Evolutionary conservation across 2,888 invertebrate genomes (phyloP).

Genomic region (Anthophora plumipes): DNA sequence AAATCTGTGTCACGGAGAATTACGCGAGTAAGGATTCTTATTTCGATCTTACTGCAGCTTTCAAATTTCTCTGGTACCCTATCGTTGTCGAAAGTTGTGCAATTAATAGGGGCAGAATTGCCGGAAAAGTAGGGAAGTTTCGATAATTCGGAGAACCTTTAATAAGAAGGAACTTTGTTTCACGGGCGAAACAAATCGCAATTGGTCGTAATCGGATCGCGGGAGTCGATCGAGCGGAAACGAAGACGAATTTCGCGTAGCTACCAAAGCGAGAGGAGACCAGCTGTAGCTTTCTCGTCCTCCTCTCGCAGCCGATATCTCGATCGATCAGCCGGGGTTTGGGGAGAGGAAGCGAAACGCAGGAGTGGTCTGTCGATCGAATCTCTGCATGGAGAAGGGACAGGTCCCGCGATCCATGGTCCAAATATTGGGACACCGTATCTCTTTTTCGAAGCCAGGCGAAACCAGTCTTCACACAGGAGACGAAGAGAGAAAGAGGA

Average conservation of each 20-base stretch:
- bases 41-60: too few relatives aligned
- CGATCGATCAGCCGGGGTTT: conserved; percentile 66
- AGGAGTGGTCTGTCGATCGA: conserved; percentile 65
- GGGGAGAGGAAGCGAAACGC: conserved; percentile 38
- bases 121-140: background rate
- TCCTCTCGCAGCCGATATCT: conserved; percentile 64
- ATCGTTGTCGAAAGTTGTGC: too few relatives aligned
- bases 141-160: background rate
- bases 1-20: too few relatives aligned
- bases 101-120: background rate
- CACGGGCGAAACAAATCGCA: conserved; percentile 21
- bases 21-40: too few relatives aligned
- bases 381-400: conserved; percentile 62
- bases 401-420: conserved; percentile 72
- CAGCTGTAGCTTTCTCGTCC: conserved; percentile 14
- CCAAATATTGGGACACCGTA: conserved; percentile 82
- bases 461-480: conserved; percentile 21
- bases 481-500: background rate
- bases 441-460: conserved; percentile 52
- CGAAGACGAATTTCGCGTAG: conserved; percentile 49
- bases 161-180: background rate
- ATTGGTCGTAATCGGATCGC: conserved; percentile 28
- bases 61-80: too few relatives aligned
- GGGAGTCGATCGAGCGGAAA: conserved; percentile 4
- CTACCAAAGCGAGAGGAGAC: conserved; percentile 15